Conservation (phyloP, 2,797 vertebrate genomes). For the Emydoidea blandingii region DNA sequence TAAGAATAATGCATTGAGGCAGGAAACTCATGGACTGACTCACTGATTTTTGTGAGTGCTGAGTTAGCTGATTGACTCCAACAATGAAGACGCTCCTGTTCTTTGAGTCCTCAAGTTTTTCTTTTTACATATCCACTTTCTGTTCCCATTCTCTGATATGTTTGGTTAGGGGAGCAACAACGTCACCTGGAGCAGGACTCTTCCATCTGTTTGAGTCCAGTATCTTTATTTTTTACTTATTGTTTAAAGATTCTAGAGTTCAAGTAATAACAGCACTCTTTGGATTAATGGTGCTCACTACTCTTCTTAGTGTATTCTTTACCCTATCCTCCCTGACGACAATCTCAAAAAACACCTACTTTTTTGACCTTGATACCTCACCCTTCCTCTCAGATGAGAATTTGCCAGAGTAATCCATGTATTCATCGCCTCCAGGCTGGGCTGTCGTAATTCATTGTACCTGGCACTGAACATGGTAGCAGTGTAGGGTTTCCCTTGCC, state of each 20-base stretch:
- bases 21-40: not conserved
- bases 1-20: not conserved
- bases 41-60: not conserved
- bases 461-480: not conserved
- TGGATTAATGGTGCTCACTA: not conserved
- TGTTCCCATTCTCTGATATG: not conserved
- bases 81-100: not conserved
- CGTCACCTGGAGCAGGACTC: not conserved
- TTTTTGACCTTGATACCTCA: not conserved
- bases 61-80: not conserved
- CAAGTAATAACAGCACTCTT: not conserved
- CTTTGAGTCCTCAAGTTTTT: not conserved
- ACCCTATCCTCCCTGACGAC: not conserved
- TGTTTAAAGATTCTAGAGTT: not conserved
- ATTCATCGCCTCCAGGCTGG: not conserved
- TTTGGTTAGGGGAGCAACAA: not conserved
- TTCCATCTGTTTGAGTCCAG: not conserved
- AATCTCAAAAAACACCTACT: not conserved
- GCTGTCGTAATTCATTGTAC: not conserved
- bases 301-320: not conserved
- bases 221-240: not conserved
- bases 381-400: not conserved
- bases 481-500: not conserved
- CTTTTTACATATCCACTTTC: slow-evolving; percentile 17
- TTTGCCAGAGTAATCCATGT: not conserved